Evolutionary conservation across 2,113 vertebrate species (phyloP), one percentile per base, ranked within the genome.

Genomic region (Podarcis raffonei): DNA sequence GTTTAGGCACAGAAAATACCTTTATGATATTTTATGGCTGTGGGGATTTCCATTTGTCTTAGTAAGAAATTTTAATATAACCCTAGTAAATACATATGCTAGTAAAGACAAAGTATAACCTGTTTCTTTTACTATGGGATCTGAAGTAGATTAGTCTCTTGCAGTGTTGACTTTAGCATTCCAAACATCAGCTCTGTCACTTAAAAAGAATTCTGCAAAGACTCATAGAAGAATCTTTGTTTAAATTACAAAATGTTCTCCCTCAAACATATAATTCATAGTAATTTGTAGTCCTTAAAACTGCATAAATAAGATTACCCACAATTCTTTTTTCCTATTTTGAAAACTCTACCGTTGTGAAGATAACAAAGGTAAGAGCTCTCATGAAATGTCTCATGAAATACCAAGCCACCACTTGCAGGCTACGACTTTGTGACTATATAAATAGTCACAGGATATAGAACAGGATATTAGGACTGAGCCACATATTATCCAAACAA

Each of bases 131-230:
- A 12, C 2, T 81, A 1, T 48, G 42, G 8, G 42, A 48, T 48
- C 42, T 32, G 69, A 23, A 27, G 75, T 15, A 12, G 79, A 5
- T 72, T 87, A 27, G 85, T 91, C 87, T 84, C 23, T 53, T 68
- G 4, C 9, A 35, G 4, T 27, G 32, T 83, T 88, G 53, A 5
- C 76, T 87, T 72, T 74, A 53, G 23, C 84, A 86, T 92, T 91
- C 72, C 15, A 83, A 2, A 25, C 11, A 86, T 69, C 0, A 53
- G 35, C 27, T 89, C 6, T 27, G 42, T 88, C 80, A 81, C 76
- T 86, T 74, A 82, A 81, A 20, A 48, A 48, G 20, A 75, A 32
- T 91, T 88, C n/a, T 89, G 48, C n/a, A 84, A 75, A 90, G 77
- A 16, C 12, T 83, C 71, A 2, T 0, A 89, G 20, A 30, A 74